Base-by-base conservation (phyloP, 2,888 invertebrate genomes). In the Melitaea athalia region DNA sequence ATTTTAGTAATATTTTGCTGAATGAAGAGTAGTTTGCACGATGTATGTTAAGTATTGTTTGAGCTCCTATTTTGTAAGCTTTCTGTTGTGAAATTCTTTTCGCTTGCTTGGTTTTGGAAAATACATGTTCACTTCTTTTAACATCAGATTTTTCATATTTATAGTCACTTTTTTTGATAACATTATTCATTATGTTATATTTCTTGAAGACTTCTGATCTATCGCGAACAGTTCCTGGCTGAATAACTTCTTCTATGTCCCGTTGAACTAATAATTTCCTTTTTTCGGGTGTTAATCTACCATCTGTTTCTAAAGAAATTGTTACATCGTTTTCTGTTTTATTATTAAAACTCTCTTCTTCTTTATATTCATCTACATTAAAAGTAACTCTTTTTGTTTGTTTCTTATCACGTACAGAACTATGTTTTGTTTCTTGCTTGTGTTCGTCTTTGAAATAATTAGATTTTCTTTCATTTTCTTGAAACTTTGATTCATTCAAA, bases 31-130 rank as follows among this genome's bases (percentile, higher is more conserved):
- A 84, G 0, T 81, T 78, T 17, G 79, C 78, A 2, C 85, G 87
- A 77, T 80, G 85, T 38, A 92, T 85, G 67, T 87, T 85, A 0
- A 88, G 88, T 70, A 92, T 91, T 3, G 89, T 88, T 75, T 92
- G 86, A 31, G 87, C 74, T 1, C 92, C 92, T 71, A 88, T 81
- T 0, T 78, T 78, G 57, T 83, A 90, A 12, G 85, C 82, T 72
- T 82, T 84, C 67, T 88, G 85, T 61, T 89, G 85, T 0, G 87
- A 78, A 24, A 83, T 66, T 61, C 70, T 74, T 33, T 10, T 24
- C 11, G 24, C 52, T 11, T 6, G 53, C 31, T 24, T 50, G 4
- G 17, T 24, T 14, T 31, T 55, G 14, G n/a, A n/a, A 1, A 31
- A 53, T 11, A 53, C 2, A 12, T 55, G 53, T 33, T 55, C 33